Base-by-base conservation (phyloP, 2,113 vertebrate species). In the Nothoprocta pentlandii region DNA sequence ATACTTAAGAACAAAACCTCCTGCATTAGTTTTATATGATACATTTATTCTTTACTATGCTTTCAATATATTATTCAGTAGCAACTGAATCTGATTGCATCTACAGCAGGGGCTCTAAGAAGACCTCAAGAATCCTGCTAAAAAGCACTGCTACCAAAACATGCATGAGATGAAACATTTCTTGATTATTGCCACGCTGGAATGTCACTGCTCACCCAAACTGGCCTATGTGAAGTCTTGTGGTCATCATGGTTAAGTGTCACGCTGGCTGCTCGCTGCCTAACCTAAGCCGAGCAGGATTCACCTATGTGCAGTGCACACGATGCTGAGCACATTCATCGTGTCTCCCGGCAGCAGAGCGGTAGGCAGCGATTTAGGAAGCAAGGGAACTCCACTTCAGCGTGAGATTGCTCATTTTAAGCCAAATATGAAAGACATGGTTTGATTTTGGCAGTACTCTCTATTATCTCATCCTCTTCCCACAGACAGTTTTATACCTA, bases 281-380 rank as follows among this genome's bases (percentile, higher is more conserved):
- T 44, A 20, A 20, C 32, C 36, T 47, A 28, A 42, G 34, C 3
- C 26, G 71, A 68, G 53, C 11, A 42, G 41, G 61, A 62, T 67
- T 62, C 41, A 25, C 8, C 23, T 53, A 30, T 9, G 36, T 47
- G 41, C 23, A 36, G 41, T 1, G 42, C 79, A 77, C 30, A 3
- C 3, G 39, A 30, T 0, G 0, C 2, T 42, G 39, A 83, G 79
- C 41, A 80, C 28, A 62, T 30, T 70, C 74, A 11, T 49, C 25
- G 11, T 0, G 0, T 25, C 59, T 46, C 3, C 1, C 58, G 26
- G 23, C 64, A 86, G 61, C 46, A 87, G 80, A 89, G 61, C 7
- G 14, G 47, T 4, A 7, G 62, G 54, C 15, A 80, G 44, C 34
- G 10, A 59, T 44, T 5, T 53, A 85, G n/a, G 54, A 90, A 82